Base-by-base conservation (phyloP, 2,888 invertebrate species). In the Drosophila yooni region DNA sequence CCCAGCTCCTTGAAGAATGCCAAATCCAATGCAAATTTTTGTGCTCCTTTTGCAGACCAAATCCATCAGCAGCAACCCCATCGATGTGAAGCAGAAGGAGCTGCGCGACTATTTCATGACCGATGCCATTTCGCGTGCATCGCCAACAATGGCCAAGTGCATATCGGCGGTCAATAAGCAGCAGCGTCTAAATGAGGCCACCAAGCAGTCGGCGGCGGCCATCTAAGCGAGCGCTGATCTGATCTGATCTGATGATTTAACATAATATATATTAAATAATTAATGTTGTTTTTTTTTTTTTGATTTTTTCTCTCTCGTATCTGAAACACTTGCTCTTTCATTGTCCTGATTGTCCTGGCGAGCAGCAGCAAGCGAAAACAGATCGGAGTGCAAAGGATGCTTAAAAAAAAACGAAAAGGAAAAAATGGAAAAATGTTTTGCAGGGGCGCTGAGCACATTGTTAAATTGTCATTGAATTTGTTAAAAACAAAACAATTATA, bases 131-230 rank as follows among this genome's bases (percentile, higher is more conserved):
- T 98, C 98, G 79, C 95, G 99, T 91, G 98, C 99, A 36, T 99
- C 99, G 6, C 97, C 97, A 75, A 99, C 99, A 58, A 99, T 99
- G 99, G 99, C 99, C 58, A 99, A 99, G 94, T 99, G 99, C 94
- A 96, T 99, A 79, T 96, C 97, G 90, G 99, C 99, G 18, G 97
- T 96, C 3, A 94, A 95, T 82, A 97, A 97, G 92, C 91, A 93
- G 63, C 91, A 90, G 78, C 73, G 86, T 62, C 62, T 76, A 63
- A 74, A 83, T 40, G 88, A 89, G 74, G 62, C 74, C 36, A 46
- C 83, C 68, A 83, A 88, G 70, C 88, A 85, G 65, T 85, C 84
- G 66, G 73, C 82, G 53, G 91, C 89, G 53, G 90, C 89, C 63
- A 76, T 76, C 66, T 82, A 90, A 76, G 63, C 64, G 29, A 53